Base-by-base conservation (phyloP, 2,797 vertebrate genomes). In the Falco peregrinus region DNA sequence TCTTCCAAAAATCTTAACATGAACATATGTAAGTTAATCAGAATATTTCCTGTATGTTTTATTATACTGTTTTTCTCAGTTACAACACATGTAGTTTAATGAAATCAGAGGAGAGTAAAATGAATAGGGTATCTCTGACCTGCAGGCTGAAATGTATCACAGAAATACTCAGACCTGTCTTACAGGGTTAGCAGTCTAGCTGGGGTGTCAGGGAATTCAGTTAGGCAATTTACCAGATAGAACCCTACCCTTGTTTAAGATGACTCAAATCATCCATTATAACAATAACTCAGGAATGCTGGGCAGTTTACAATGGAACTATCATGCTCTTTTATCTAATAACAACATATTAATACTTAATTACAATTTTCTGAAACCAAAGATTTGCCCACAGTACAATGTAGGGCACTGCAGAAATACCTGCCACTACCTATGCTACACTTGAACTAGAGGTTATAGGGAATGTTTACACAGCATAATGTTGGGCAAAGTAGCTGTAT, bases 1-100 rank as follows among this genome's bases (percentile, higher is more conserved):
- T 68, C 75, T 73, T 83, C 68, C 61, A 94, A 84, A 76, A 95
- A 97, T 12, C 26, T 92, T 96, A 33, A 94, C 87, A 81, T 37
- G 31, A 92, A 31, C 29, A 76, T 14, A 4, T 2, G 2, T 41
- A 73, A 68, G 7, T 75, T 37, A 87, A 63, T 70, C 20, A 71
- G 8, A 50, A 19, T 41, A 51, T 51, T 79, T 84, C 64, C 35
- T 79, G 0, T 56, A 33, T 59, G 45, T 51, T 76, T 78, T 53
- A 47, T 51, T 70, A 71, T 54, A 28, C 24, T 54, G 10, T 78
- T 84, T 89, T 75, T 39, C 45, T 82, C 50, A 64, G 57, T 84
- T 89, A 35, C 45, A 87, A 68, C 39, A 53, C 51, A 59, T 2
- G 16, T 13, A 16, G 24, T 51, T 82, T 48, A 93, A 67, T 33